A percentile compares a stretch with the other conserved stretches of the same genome.
These are phyloP conservation scores for Bovichtus variegatus DNA, from an alignment of 2,797 vertebrate genomes.

Conservation along the genomic window DNA sequence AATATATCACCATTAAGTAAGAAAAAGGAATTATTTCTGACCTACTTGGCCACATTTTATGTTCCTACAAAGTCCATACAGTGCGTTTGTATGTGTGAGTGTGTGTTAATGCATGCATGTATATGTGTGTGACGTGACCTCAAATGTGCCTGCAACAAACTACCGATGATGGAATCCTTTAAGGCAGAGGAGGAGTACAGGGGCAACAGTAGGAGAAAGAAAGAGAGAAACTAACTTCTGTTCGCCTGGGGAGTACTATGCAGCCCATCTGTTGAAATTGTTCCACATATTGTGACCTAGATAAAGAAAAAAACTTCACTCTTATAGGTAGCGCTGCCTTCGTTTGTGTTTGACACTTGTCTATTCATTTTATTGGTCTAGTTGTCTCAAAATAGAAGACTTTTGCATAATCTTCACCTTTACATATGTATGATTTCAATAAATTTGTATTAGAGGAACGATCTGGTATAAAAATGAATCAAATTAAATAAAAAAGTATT, in stretches of 20 bases:
- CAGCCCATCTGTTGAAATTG: slow-evolving; percentile 89
- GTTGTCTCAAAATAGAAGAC: slow-evolving; percentile 82
- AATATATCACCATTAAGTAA: slow-evolving; percentile 4
- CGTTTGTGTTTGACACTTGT: slow-evolving; percentile 82
- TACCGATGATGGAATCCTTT: slow-evolving; percentile 64
- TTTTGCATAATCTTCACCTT: slow-evolving; percentile 81
- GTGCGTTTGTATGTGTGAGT: slow-evolving; percentile 6
- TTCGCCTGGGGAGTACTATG: slow-evolving; percentile 86
- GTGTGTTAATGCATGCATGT: slow-evolving; percentile 16
- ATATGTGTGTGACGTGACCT: slow-evolving; percentile 32
- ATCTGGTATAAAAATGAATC: slow-evolving; percentile 50
- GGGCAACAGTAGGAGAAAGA: slow-evolving; percentile 62
- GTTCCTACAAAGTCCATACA: slow-evolving; percentile 1
- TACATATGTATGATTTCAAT: slow-evolving; percentile 71
- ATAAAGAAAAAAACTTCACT: slow-evolving; percentile 82
- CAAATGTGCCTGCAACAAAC: slow-evolving; percentile 46
- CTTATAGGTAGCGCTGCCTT: slow-evolving; percentile 79
- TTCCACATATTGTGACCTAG: slow-evolving; percentile 90
- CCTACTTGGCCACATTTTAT: slow-evolving; percentile 37
- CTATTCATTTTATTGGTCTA: slow-evolving; percentile 86
- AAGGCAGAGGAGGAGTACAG: slow-evolving; percentile 58
- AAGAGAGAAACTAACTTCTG: slow-evolving; percentile 85
- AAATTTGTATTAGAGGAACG: slow-evolving; percentile 64
- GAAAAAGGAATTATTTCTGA: slow-evolving; percentile 20
- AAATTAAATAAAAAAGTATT: slow-evolving; percentile 30